phyloP scores from a whole-genome alignment of 2,888 invertebrate genomes.

The Synanthedon myopaeformis region DNA sequence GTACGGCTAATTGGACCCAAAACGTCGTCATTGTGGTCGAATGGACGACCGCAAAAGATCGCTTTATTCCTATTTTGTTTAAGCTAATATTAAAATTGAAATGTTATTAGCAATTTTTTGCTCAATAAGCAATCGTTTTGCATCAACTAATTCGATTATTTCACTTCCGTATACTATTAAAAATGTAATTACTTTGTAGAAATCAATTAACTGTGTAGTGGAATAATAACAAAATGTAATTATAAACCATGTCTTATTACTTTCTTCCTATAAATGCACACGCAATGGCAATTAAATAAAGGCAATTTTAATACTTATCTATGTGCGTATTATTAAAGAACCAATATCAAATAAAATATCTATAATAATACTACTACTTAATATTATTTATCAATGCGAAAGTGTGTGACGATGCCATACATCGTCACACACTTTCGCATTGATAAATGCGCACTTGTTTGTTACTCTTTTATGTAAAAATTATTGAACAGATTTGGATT shows the following conservation, averaged over 20 bases:
- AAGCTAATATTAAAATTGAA: conserved; percentile 1
- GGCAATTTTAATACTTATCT: too few relatives aligned
- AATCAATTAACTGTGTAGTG: background rate
- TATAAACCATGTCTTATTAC: background rate
- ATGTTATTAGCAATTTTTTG: conserved; percentile 19
- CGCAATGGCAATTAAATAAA: too few relatives aligned
- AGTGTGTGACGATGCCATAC: too few relatives aligned
- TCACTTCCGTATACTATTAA: background rate
- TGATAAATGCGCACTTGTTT: too few relatives aligned
- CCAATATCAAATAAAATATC: too few relatives aligned
- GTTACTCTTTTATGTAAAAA: too few relatives aligned
- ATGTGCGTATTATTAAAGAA: too few relatives aligned
- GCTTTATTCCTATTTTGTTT: conserved; percentile 13
- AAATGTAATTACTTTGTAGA: background rate
- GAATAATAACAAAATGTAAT: background rate
- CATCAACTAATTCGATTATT: conserved; percentile 20
- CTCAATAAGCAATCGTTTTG: conserved; percentile 22
- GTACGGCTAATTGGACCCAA: conserved; percentile 7
- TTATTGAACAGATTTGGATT: too few relatives aligned
- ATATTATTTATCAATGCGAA: too few relatives aligned
- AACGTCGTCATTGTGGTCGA: conserved; percentile 23
- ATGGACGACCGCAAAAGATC: conserved; percentile 26
- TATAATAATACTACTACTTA: too few relatives aligned
- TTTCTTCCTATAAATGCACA: background rate
- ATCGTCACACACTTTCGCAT: too few relatives aligned